These are phyloP conservation scores for Boloria selene DNA, from an alignment of 2,888 invertebrate genomes.

Conservation along the genomic window DNA sequence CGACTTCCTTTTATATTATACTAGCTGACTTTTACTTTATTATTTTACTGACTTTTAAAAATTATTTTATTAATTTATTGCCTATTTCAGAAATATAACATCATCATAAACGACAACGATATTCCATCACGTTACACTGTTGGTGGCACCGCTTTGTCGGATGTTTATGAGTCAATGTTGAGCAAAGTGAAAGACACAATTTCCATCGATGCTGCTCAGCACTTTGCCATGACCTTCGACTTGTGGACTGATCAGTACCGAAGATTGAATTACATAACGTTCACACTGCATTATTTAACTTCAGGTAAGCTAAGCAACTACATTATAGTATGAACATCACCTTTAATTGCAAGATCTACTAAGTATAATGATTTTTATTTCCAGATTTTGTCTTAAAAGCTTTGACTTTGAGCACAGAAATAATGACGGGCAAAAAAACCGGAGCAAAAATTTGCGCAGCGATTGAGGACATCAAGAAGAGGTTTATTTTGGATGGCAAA, in stretches of 20 bases:
- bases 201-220: background rate
- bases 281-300: background rate
- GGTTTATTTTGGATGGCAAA: background rate
- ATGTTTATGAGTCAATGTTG: slow-evolving; percentile 8
- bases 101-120: background rate
- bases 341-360: background rate
- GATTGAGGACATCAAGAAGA: background rate
- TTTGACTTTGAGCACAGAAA: slow-evolving; percentile 3
- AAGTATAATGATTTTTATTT: background rate
- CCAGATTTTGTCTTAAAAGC: background rate
- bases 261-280: slow-evolving; percentile 12
- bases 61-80: too few relatives aligned
- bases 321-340: background rate
- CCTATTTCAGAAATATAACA: background rate
- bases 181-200: background rate
- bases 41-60: too few relatives aligned
- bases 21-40: too few relatives aligned
- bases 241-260: slow-evolving; percentile 17
- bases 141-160: slow-evolving; percentile 9
- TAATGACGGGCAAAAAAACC: background rate
- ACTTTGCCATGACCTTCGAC: slow-evolving; percentile 7
- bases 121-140: slow-evolving; percentile 10
- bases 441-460: background rate
- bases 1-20: too few relatives aligned
- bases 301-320: background rate